Evolutionary conservation across 2,888 invertebrate genomes (phyloP).

Genomic region (Pandemis corylana): DNA sequence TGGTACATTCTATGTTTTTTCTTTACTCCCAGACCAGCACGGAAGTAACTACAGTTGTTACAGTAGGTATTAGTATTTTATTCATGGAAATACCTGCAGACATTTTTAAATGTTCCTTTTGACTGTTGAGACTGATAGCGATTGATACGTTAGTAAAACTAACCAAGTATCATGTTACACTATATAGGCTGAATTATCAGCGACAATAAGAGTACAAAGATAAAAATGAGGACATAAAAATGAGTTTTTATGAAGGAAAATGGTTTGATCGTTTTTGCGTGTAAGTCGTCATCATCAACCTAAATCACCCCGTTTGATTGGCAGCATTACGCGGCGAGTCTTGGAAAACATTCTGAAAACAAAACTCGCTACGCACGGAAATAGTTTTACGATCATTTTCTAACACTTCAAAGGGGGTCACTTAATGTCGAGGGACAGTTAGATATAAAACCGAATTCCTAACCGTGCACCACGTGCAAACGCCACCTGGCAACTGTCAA

Average conservation of each 20-base stretch:
- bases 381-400: conserved; percentile 75
- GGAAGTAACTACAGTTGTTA: no score
- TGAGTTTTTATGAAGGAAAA: neutral
- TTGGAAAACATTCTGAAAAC: conserved; percentile 58
- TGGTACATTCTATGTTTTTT: no score
- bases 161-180: neutral
- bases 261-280: neutral
- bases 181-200: neutral
- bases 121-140: no score
- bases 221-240: neutral
- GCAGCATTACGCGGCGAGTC: conserved; percentile 63
- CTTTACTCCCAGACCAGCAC: no score
- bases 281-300: neutral
- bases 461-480: conserved; percentile 58
- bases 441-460: conserved; percentile 62
- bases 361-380: conserved; percentile 55
- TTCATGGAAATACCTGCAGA: no score
- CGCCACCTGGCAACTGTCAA: conserved; percentile 77
- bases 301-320: conserved; percentile 47
- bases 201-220: neutral
- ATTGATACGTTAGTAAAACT: no score
- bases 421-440: conserved; percentile 70
- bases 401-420: conserved; percentile 78
- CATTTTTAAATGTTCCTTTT: no score
- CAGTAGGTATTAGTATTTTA: no score